A percentile compares a stretch with the other conserved stretches of the same genome.
Conservation (phyloP, 2,888 invertebrate genomes). For the Lumbricus terrestris region DNA sequence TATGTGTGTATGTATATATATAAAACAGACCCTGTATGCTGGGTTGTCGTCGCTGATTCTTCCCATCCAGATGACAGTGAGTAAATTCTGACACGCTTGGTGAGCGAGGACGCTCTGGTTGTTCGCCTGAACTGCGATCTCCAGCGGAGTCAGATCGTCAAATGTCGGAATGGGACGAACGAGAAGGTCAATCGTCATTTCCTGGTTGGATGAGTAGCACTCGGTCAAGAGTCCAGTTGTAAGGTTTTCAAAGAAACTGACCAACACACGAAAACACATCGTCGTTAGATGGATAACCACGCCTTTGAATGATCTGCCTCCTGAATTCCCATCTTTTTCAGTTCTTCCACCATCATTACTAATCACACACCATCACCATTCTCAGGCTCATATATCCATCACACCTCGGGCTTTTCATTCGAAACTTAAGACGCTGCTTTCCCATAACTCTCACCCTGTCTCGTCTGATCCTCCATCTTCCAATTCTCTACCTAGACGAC, state of each 20-base stretch:
- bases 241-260: not conserved
- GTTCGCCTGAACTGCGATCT: conserved; percentile 55
- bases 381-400: too few species aligned
- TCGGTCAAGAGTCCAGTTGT: not conserved
- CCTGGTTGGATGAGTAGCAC: not conserved
- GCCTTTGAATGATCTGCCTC: not conserved
- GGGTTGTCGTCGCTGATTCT: conserved; percentile 50
- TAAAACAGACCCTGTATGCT: too few species aligned
- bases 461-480: too few species aligned
- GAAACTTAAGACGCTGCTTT: too few species aligned
- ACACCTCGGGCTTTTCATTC: too few species aligned
- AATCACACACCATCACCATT: too few species aligned
- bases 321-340: too few species aligned
- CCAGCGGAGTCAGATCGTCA: not conserved
- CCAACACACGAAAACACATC: not conserved
- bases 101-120: conserved; percentile 58
- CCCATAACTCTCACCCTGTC: too few species aligned
- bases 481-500: too few species aligned
- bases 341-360: too few species aligned
- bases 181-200: not conserved
- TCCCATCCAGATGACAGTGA: conserved; percentile 58
- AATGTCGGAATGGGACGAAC: not conserved
- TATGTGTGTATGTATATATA: too few species aligned
- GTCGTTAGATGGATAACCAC: not conserved
- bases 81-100: conserved; percentile 56